These are phyloP conservation scores for Rousettus leschenaultii DNA, from an alignment of 2,113 vertebrate species.

Conservation along the genomic window DNA sequence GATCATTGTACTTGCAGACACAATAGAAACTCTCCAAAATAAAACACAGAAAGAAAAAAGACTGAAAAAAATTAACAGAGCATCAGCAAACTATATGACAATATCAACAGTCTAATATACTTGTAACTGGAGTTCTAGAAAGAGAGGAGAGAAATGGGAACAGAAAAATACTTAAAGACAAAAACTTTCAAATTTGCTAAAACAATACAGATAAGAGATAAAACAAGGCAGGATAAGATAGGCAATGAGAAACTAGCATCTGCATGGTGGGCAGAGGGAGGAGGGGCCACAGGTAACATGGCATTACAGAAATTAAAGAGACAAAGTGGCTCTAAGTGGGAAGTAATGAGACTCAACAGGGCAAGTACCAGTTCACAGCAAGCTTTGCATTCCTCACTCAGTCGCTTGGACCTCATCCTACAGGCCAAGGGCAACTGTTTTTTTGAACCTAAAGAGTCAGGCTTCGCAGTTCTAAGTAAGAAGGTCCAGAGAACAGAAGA, in stretches of 20 bases:
- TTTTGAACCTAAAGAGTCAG: background rate
- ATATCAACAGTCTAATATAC: background rate
- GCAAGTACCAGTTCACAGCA: background rate
- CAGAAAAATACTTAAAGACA: background rate
- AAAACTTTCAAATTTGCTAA: background rate
- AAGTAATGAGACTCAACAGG: background rate
- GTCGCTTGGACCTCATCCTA: background rate
- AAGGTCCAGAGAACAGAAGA: background rate
- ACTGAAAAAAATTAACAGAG: background rate
- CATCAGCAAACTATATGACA: background rate
- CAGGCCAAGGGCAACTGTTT: background rate
- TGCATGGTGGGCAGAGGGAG: background rate
- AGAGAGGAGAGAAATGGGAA: background rate
- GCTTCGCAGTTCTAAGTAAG: background rate
- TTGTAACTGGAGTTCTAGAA: background rate
- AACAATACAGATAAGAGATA: background rate
- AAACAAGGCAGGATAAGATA: background rate
- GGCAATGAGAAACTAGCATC: background rate
- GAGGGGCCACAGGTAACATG: background rate
- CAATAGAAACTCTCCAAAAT: background rate
- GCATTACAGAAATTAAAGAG: background rate
- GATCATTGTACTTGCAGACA: background rate
- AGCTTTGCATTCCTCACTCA: background rate
- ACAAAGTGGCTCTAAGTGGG: background rate
- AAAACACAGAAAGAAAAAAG: background rate